Conservation (phyloP, 2,797 vertebrate genomes). For the Mus caroli region DNA sequence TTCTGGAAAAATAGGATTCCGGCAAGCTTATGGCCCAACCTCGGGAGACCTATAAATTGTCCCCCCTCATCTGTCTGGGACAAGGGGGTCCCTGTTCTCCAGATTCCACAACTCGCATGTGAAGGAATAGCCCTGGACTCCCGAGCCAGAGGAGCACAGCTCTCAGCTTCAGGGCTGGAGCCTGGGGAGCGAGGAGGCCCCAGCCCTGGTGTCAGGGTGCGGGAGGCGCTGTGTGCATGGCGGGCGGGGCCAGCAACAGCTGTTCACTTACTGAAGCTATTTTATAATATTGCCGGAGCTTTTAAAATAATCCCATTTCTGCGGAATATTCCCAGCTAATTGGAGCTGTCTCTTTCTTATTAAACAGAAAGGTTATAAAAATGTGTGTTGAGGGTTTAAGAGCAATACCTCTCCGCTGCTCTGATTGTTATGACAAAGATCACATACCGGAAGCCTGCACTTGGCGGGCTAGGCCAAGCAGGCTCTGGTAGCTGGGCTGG, state of each 20-base stretch:
- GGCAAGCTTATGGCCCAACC: background rate
- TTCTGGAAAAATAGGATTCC: constrained; percentile 5
- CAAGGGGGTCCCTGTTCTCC: background rate
- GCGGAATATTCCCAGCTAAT: constrained; percentile 89
- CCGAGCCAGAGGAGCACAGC: background rate
- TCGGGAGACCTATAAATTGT: background rate
- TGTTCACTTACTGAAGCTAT: constrained; percentile 89
- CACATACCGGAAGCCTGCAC: constrained; percentile 78
- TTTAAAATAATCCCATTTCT: constrained; percentile 90
- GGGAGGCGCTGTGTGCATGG: constrained; percentile 58
- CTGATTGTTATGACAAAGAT: constrained; percentile 87
- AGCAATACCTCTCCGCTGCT: constrained; percentile 86
- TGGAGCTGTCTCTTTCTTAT: constrained; percentile 91
- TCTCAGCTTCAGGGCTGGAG: background rate
- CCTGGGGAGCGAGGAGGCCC: background rate
- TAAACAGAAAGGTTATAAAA: constrained; percentile 89
- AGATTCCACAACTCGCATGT: background rate
- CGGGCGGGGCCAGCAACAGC: constrained; percentile 83
- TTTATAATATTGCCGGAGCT: constrained; percentile 87
- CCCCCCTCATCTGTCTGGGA: background rate
- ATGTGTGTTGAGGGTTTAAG: constrained; percentile 87
- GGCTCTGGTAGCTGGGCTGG: constrained; percentile 9
- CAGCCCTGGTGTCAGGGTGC: constrained; percentile 20
- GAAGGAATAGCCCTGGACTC: background rate
- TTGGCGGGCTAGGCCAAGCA: background rate